Conservation (phyloP, 2,888 invertebrate genomes). For the Agapostemon virescens region DNA sequence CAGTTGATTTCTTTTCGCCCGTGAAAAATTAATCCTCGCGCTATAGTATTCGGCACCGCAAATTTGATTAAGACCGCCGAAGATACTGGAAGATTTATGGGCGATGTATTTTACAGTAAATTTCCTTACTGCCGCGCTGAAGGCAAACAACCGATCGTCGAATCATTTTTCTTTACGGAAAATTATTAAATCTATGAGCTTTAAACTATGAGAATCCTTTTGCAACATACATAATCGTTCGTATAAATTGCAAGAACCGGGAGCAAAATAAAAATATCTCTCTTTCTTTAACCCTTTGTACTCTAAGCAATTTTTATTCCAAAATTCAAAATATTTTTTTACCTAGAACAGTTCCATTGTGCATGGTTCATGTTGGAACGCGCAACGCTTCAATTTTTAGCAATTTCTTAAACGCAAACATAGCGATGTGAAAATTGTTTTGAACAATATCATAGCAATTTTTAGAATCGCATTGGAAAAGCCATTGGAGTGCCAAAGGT, state of each 20-base stretch:
- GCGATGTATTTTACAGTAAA: neutral
- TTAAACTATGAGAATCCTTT: neutral
- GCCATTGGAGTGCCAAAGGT: too few relatives aligned
- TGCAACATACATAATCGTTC: neutral
- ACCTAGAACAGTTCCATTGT: too few relatives aligned
- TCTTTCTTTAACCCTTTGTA: too few relatives aligned
- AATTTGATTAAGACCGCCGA: neutral
- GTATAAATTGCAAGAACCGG: neutral
- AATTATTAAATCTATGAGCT: neutral
- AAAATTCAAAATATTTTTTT: too few relatives aligned
- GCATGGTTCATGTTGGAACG: too few relatives aligned
- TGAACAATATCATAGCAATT: too few relatives aligned
- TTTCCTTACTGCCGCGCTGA: neutral
- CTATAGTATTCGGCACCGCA: neutral
- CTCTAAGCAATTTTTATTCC: too few relatives aligned
- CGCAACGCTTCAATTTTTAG: too few relatives aligned
- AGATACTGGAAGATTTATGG: neutral
- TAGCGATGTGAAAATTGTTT: too few relatives aligned
- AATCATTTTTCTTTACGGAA: neutral
- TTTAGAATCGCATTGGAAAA: too few relatives aligned
- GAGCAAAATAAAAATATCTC: too few relatives aligned
- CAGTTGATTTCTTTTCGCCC: neutral
- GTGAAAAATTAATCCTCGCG: conserved; percentile 1
- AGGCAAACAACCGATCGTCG: neutral
- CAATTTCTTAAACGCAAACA: too few relatives aligned